phyloP scores from a whole-genome alignment of 2,797 vertebrate genomes.

The Melanogrammus aeglefinus region DNA sequence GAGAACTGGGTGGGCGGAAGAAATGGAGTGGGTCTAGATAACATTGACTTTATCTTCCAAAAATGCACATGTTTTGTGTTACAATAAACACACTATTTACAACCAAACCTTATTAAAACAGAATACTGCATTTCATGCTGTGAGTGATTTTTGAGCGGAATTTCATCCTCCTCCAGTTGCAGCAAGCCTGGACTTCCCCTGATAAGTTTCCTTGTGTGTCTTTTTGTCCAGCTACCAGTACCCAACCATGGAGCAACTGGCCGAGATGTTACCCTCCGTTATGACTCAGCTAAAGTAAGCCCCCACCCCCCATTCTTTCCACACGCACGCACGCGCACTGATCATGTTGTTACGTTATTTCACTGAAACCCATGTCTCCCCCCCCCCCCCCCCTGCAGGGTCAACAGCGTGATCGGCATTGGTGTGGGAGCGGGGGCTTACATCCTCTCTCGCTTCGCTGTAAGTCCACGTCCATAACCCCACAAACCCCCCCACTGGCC shows the following conservation, averaged over 20 bases:
- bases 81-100: no score
- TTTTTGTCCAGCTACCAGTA: conserved; percentile 84
- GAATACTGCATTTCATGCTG: no score
- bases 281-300: conserved; percentile 90
- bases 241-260: conserved; percentile 92
- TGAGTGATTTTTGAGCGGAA: no score
- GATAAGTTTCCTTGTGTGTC: background rate
- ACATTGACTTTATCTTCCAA: no score
- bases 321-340: background rate
- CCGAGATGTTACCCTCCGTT: conserved; percentile 92
- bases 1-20: no score
- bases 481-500: conserved; percentile 2
- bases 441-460: conserved; percentile 87
- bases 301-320: background rate
- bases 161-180: no score
- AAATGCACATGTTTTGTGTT: no score
- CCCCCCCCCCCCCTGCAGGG: conserved; percentile 69
- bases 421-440: conserved; percentile 96
- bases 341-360: conserved; percentile 5
- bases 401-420: conserved; percentile 89
- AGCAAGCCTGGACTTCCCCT: background rate
- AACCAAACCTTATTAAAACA: no score
- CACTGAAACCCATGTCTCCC: conserved; percentile 16
- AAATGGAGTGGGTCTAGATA: no score
- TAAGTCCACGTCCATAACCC: conserved; percentile 70